A percentile compares a stretch with the other conserved stretches of the same genome.
Conservation (phyloP, 2,888 invertebrate genomes). For the Agonopterix arenella region DNA sequence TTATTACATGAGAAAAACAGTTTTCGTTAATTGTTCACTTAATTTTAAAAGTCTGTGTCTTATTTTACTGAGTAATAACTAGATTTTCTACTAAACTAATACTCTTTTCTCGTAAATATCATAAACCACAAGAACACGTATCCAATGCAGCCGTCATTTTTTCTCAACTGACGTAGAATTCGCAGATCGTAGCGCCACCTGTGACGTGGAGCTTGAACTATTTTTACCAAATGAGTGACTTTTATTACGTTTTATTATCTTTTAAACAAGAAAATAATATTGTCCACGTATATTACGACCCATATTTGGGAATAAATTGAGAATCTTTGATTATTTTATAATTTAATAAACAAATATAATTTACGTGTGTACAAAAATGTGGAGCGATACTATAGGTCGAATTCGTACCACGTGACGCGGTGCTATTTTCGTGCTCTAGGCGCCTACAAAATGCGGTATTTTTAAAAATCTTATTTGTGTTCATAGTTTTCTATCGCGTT, state of each 20-base stretch:
- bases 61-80: conserved; percentile 40
- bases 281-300: too few relatives aligned
- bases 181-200: conserved; percentile 54
- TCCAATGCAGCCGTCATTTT: conserved; percentile 75
- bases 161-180: conserved; percentile 66
- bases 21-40: conserved; percentile 50
- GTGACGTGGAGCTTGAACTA: conserved; percentile 24
- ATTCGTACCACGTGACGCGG: conserved; percentile 66
- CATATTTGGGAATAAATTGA: too few relatives aligned
- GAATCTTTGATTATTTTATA: not conserved
- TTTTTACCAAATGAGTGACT: conserved; percentile 31
- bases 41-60: conserved; percentile 38
- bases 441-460: conserved; percentile 76
- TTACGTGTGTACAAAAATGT: conserved; percentile 59
- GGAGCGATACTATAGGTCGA: conserved; percentile 71
- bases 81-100: conserved; percentile 56
- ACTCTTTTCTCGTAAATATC: conserved; percentile 74
- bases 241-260: conserved; percentile 11
- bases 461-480: conserved; percentile 67
- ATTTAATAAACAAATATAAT: conserved; percentile 11
- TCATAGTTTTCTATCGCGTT: conserved; percentile 40
- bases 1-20: conserved; percentile 62
- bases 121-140: conserved; percentile 75
- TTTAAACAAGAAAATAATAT: too few relatives aligned
- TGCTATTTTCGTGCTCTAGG: conserved; percentile 69